A percentile compares a stretch with the other conserved stretches of the same genome.
phyloP scores from a whole-genome alignment of 2,797 vertebrate genomes.

The Bradypodion pumilum region DNA sequence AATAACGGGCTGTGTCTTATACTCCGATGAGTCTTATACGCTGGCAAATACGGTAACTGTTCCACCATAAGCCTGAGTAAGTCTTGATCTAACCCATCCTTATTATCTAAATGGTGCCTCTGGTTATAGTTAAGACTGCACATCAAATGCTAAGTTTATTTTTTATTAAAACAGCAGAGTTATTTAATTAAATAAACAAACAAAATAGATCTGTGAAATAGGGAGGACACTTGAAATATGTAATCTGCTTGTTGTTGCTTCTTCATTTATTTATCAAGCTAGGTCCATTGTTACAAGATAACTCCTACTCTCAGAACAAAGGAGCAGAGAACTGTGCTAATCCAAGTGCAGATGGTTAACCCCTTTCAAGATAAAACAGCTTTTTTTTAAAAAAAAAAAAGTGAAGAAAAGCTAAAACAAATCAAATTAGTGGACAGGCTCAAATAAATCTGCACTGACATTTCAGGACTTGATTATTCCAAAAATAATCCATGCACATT shows the following conservation, averaged over 20 bases:
- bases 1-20: too few species aligned
- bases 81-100: not conserved
- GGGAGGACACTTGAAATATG: not conserved
- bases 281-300: not conserved
- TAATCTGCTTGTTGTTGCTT: too few species aligned
- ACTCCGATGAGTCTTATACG: too few species aligned
- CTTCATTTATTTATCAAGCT: not conserved
- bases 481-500: not conserved
- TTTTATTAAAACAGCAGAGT: not conserved
- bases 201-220: not conserved
- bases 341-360: not conserved
- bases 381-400: too few species aligned
- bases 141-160: not conserved
- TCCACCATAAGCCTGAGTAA: not conserved
- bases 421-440: not conserved
- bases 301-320: conserved; percentile 12
- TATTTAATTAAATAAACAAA: too few species aligned
- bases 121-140: not conserved
- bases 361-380: not conserved
- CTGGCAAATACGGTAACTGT: too few species aligned
- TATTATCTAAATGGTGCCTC: not conserved
- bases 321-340: not conserved
- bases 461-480: not conserved
- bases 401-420: not conserved
- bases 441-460: not conserved